Conservation (phyloP, 2,113 vertebrate genomes). For the Egretta garzetta region DNA sequence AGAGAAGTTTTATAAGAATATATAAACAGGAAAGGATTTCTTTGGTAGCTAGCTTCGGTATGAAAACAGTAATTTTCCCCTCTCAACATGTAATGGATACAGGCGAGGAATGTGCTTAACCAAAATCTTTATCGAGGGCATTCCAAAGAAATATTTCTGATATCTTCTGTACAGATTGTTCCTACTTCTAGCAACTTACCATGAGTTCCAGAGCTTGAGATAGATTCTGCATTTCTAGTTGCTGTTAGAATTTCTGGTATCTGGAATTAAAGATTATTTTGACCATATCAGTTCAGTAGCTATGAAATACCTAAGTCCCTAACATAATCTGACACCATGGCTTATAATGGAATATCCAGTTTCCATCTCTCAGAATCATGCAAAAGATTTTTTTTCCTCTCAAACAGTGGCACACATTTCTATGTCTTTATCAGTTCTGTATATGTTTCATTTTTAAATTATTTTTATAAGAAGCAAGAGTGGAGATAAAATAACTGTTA, state of each 20-base stretch:
- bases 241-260: neutral
- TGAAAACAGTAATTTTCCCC: neutral
- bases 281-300: neutral
- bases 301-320: neutral
- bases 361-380: neutral
- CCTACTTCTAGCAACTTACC: neutral
- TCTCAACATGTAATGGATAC: neutral
- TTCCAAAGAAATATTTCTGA: neutral
- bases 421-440: neutral
- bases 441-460: neutral
- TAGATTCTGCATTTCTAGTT: neutral
- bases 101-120: neutral
- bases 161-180: neutral
- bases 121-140: neutral
- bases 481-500: neutral
- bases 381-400: neutral
- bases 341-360: neutral
- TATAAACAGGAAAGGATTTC: neutral
- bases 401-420: neutral
- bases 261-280: neutral
- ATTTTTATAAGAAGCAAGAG: neutral
- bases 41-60: neutral
- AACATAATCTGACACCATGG: neutral
- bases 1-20: neutral
- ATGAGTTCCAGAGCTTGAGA: neutral